Evolutionary conservation across 2,113 vertebrate species (phyloP).

Genomic region (Ciconia stormi): DNA sequence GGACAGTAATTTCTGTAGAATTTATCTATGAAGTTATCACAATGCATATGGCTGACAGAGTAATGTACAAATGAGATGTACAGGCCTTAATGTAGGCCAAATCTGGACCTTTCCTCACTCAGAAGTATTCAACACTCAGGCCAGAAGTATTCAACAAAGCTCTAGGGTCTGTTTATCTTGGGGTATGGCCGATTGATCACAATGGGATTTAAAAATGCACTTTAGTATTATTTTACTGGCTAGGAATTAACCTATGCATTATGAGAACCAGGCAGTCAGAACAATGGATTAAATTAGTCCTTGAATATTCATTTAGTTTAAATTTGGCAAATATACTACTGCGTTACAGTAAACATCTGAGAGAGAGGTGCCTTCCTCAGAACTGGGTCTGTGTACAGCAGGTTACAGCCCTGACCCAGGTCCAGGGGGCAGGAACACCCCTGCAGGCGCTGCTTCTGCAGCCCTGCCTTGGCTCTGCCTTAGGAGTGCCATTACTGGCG

Average conservation of each 20-base stretch:
- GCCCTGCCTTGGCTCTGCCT: not conserved
- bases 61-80: not conserved
- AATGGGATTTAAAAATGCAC: not conserved
- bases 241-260: not conserved
- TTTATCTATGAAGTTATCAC: not conserved
- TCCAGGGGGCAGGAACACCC: not conserved
- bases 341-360: not conserved
- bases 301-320: not conserved
- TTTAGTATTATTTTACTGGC: not conserved
- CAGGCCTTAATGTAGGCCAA: not conserved
- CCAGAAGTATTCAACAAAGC: not conserved
- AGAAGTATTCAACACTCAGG: not conserved
- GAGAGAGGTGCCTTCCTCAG: not conserved
- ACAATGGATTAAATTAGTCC: not conserved
- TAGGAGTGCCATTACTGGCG: not conserved
- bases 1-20: not conserved
- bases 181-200: not conserved
- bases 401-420: not conserved
- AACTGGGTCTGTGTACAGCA: not conserved
- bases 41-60: not conserved
- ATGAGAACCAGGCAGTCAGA: not conserved
- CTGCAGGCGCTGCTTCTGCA: not conserved
- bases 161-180: not conserved
- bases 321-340: not conserved
- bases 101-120: not conserved